Conservation (phyloP, 2,888 invertebrate genomes). For the Serripes groenlandicus region DNA sequence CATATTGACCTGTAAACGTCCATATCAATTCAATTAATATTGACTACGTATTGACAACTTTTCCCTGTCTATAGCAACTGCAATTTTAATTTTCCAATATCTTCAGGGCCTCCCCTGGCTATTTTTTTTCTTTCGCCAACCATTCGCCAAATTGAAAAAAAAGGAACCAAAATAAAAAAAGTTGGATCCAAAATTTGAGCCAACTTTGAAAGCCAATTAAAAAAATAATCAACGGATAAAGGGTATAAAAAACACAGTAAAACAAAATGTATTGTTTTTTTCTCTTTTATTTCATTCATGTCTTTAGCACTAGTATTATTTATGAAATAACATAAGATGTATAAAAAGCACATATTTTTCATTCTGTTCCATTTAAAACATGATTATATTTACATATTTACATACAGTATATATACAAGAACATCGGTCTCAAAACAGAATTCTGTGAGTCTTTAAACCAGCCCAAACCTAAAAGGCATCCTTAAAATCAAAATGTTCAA, state of each 20-base stretch:
- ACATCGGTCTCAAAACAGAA: too few relatives aligned
- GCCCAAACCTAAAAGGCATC: too few relatives aligned
- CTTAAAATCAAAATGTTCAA: too few relatives aligned
- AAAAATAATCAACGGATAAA: neutral
- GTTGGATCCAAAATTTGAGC: neutral
- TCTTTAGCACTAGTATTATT: neutral
- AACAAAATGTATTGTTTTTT: neutral
- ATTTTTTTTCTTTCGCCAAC: neutral
- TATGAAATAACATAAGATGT: too few relatives aligned
- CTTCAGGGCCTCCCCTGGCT: neutral
- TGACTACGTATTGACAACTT: too few relatives aligned
- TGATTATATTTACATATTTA: too few relatives aligned
- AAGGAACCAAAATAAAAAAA: neutral
- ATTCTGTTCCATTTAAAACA: too few relatives aligned
- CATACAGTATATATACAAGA: too few relatives aligned
- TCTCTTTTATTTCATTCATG: neutral
- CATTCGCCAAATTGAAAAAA: neutral
- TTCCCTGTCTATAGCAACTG: neutral
- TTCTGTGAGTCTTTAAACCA: too few relatives aligned
- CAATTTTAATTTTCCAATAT: neutral
- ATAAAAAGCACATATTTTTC: too few relatives aligned
- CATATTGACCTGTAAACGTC: too few relatives aligned
- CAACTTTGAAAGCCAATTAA: neutral
- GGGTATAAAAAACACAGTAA: neutral
- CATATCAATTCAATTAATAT: too few relatives aligned